phyloP scores from a whole-genome alignment of 2,113 vertebrate genomes.

The Engraulis encrasicolus region DNA sequence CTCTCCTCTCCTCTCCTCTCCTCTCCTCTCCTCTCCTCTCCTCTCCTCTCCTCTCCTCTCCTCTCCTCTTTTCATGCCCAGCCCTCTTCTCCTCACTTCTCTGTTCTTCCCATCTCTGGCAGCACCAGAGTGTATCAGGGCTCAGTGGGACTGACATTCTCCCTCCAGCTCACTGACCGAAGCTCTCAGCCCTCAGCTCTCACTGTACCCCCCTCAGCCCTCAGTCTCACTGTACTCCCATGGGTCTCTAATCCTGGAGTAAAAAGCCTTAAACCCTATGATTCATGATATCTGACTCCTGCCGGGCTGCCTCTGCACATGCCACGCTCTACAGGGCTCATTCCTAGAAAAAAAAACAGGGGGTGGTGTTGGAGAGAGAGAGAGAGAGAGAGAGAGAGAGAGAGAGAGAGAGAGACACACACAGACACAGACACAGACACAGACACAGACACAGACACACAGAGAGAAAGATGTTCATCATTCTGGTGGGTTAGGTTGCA shows the following conservation, averaged over 20 bases:
- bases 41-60: no score
- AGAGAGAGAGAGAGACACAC: not conserved
- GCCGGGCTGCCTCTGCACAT: slow-evolving; percentile 61
- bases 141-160: slow-evolving; percentile 60
- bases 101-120: slow-evolving; percentile 50
- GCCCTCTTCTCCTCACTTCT: no score
- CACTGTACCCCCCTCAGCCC: no score
- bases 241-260: slow-evolving; percentile 64
- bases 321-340: slow-evolving; percentile 54
- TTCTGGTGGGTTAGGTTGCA: no score
- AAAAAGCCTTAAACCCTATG: slow-evolving; percentile 63
- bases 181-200: no score
- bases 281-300: slow-evolving; percentile 72
- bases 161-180: slow-evolving; percentile 53
- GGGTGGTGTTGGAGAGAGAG: slow-evolving; percentile 18
- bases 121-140: slow-evolving; percentile 62
- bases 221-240: slow-evolving; percentile 51
- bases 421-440: no score
- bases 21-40: slow-evolving; percentile 63
- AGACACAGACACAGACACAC: no score
- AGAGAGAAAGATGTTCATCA: no score
- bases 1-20: slow-evolving; percentile 41
- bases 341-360: no score
- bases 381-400: slow-evolving; percentile 47
- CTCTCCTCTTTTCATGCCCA: no score